A percentile compares a stretch with the other conserved stretches of the same genome.
phyloP scores from a whole-genome alignment of 1,140 invertebrate genomes.

The Stratiolaelaps scimitus region DNA sequence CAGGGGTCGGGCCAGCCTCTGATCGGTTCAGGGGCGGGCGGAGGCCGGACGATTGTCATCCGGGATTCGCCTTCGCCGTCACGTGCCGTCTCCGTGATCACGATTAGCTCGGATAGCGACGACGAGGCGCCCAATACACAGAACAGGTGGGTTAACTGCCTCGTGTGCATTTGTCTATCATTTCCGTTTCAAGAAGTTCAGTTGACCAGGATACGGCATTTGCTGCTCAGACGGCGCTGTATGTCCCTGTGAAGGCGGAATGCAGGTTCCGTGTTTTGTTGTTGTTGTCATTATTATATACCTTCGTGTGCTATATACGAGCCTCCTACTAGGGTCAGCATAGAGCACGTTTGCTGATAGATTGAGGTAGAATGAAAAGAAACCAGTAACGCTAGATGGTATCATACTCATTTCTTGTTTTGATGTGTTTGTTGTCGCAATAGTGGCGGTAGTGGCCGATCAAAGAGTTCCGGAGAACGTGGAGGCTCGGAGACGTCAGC shows the following conservation, averaged over 20 bases:
- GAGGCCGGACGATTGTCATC: constrained; percentile 66
- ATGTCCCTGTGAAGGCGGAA: no score
- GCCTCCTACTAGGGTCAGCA: no score
- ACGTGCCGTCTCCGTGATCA: constrained; percentile 72
- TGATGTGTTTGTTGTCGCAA: no score
- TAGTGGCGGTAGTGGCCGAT: constrained; percentile 1
- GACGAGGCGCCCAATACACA: constrained; percentile 45
- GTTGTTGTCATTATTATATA: no score
- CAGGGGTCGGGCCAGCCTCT: no score
- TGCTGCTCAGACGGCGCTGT: no score
- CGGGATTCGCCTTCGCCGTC: constrained; percentile 81
- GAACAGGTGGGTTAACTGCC: not conserved
- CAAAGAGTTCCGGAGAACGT: constrained; percentile 6
- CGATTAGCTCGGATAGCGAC: constrained; percentile 90
- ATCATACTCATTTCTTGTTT: no score
- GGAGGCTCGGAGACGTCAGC: not conserved
- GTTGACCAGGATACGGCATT: no score
- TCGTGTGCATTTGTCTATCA: not conserved
- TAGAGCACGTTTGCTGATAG: no score
- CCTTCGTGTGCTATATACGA: no score
- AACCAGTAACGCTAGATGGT: not conserved
- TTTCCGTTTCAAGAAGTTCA: not conserved
- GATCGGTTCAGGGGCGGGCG: not conserved
- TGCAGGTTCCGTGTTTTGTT: no score
- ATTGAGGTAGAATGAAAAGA: not conserved